phyloP scores from a whole-genome alignment of 1,140 invertebrate genomes.

The Ericerus pela region DNA sequence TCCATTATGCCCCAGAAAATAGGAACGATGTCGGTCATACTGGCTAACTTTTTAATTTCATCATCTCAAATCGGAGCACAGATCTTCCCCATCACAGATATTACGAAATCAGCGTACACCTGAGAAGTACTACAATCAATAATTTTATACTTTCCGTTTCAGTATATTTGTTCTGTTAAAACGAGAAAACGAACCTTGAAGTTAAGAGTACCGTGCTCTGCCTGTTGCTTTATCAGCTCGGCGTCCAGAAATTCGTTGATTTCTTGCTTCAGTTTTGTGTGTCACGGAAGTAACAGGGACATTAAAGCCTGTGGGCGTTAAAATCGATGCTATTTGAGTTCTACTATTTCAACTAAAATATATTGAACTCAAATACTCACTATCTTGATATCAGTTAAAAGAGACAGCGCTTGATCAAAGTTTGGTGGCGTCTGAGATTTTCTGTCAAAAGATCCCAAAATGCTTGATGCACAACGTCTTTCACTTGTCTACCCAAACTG shows the following conservation, averaged over 20 bases:
- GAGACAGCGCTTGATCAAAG: slow-evolving; percentile 64
- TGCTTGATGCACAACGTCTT: slow-evolving; percentile 76
- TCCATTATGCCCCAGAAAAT: slow-evolving; percentile 77
- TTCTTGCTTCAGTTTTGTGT: slow-evolving; percentile 60
- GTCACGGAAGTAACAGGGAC: slow-evolving; percentile 42
- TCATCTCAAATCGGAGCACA: slow-evolving; percentile 90
- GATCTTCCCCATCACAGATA: slow-evolving; percentile 71
- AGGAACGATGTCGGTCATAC: slow-evolving; percentile 61
- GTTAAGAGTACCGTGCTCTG: slow-evolving; percentile 64
- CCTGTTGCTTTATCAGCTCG: slow-evolving; percentile 76
- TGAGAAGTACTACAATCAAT: slow-evolving; percentile 22
- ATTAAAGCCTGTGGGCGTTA: background rate
- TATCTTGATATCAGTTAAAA: slow-evolving; percentile 79
- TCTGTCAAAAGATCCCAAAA: slow-evolving; percentile 80
- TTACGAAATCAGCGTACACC: slow-evolving; percentile 72
- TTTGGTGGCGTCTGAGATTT: slow-evolving; percentile 71
- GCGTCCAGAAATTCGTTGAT: slow-evolving; percentile 77
- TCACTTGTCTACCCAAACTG: slow-evolving; percentile 51
- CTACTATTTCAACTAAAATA: background rate
- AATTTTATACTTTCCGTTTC: slow-evolving; percentile 5
- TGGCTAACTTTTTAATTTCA: slow-evolving; percentile 57
- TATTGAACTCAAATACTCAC: slow-evolving; percentile 28
- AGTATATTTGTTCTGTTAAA: too few relatives aligned
- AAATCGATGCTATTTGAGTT: background rate
- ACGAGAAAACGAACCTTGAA: slow-evolving; percentile 40